These are phyloP conservation scores for Cossypha dichroa DNA, from an alignment of 2,797 vertebrate species.

Conservation along the genomic window DNA sequence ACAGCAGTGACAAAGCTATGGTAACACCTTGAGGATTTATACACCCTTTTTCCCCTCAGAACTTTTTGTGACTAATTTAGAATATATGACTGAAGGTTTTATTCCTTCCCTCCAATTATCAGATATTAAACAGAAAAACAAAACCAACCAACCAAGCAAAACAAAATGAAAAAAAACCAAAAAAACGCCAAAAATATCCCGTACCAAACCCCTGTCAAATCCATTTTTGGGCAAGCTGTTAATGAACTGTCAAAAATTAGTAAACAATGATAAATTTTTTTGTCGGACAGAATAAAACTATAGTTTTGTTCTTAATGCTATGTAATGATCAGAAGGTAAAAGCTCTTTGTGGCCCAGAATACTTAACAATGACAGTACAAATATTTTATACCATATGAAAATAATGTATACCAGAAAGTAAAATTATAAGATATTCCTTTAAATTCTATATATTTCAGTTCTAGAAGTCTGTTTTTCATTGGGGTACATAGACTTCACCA, in stretches of 20 bases:
- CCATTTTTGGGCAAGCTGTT: background rate
- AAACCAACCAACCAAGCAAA: background rate
- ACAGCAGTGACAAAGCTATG: background rate
- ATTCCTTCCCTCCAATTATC: background rate
- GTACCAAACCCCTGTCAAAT: background rate
- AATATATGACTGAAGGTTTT: rapidly evolving
- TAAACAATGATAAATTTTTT: background rate
- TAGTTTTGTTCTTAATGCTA: background rate
- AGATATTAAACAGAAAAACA: background rate
- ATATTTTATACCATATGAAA: background rate
- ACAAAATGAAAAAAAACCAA: too few relatives aligned
- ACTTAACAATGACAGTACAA: background rate
- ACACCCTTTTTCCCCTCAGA: background rate
- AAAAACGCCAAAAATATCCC: background rate
- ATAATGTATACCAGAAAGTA: background rate
- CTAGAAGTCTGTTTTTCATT: background rate
- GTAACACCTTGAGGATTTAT: background rate
- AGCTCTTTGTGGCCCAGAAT: background rate
- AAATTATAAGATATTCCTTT: background rate
- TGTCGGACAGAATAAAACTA: background rate
- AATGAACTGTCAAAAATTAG: background rate
- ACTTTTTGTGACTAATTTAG: background rate
- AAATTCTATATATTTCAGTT: background rate
- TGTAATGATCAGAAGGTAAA: background rate
- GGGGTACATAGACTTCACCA: rapidly evolving